Percentiles rank a stretch among this genome's conserved stretches.
Conservation (phyloP, 2,888 invertebrate genomes). For the Cenopis cana region DNA sequence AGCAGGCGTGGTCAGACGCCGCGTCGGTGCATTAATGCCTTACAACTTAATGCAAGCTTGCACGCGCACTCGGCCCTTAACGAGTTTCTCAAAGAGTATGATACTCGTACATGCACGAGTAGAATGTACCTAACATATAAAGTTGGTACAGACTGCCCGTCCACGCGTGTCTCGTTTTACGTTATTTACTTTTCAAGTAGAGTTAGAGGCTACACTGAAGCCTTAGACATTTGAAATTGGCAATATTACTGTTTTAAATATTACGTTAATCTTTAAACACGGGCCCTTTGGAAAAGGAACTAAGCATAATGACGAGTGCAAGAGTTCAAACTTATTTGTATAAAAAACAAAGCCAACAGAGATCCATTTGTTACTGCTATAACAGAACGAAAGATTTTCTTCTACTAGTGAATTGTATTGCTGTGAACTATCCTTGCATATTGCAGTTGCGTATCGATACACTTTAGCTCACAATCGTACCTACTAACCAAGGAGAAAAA, state of each 20-base stretch:
- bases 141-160: neutral
- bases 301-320: no score
- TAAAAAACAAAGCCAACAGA: no score
- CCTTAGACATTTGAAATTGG: neutral
- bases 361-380: no score
- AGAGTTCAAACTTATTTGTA: no score
- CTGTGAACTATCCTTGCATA: no score
- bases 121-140: constrained; percentile 3
- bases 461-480: no score
- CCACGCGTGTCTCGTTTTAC: neutral
- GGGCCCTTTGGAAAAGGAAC: no score
- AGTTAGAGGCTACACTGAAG: neutral
- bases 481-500: no score
- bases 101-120: constrained; percentile 24
- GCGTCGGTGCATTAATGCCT: constrained; percentile 76
- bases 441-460: no score
- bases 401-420: no score
- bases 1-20: constrained; percentile 65
- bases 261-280: neutral
- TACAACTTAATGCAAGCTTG: constrained; percentile 76
- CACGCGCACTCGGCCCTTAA: constrained; percentile 59
- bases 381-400: no score
- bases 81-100: constrained; percentile 46
- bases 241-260: neutral
- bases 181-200: constrained; percentile 3